Conservation (phyloP, 2,888 invertebrate species). For the Syrphus vitripennis region DNA sequence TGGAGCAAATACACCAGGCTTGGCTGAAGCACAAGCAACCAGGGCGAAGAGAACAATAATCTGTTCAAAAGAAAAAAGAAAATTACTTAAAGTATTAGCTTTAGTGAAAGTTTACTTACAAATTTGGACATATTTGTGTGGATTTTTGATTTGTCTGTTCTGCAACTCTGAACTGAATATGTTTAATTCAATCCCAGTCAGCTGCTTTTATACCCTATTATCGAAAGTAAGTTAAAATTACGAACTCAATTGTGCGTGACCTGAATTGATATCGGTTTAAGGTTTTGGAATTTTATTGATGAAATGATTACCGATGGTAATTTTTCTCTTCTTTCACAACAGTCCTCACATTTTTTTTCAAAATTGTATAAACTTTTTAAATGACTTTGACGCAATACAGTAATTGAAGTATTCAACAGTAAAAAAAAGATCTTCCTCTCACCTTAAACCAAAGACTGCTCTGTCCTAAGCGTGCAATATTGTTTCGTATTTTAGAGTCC, state of each 20-base stretch:
- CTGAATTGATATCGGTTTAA: not conserved
- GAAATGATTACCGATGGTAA: not conserved
- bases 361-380: not conserved
- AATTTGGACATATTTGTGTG: slow-evolving; percentile 36
- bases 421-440: not conserved
- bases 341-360: not conserved
- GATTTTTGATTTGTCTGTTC: not conserved
- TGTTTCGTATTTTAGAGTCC: not conserved
- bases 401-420: not conserved
- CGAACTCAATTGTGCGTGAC: slow-evolving; percentile 12
- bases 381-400: not conserved
- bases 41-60: slow-evolving; percentile 48
- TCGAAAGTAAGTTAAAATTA: not conserved
- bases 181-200: not conserved
- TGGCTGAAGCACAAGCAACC: slow-evolving; percentile 53
- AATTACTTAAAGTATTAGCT: not conserved
- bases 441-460: not conserved
- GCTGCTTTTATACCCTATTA: slow-evolving; percentile 2
- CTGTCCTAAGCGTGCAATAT: not conserved
- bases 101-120: slow-evolving; percentile 7
- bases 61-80: not conserved
- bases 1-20: slow-evolving; percentile 46
- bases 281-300: not conserved
- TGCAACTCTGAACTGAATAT: slow-evolving; percentile 17
- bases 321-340: not conserved